Conservation (phyloP, 2,113 vertebrate genomes). For the Loxodonta africana region DNA sequence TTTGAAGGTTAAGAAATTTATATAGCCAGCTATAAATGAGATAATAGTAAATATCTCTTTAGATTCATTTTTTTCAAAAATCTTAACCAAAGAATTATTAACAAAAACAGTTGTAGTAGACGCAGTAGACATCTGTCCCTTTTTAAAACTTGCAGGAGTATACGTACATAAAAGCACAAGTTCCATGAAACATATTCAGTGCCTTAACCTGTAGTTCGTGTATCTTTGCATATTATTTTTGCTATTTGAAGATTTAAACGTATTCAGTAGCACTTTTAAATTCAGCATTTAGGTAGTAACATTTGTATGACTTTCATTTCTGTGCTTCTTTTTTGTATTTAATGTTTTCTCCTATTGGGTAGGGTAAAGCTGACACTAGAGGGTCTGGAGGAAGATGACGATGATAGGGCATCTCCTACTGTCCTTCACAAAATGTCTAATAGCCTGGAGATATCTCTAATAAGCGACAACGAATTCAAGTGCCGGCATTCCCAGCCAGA, state of each 20-base stretch:
- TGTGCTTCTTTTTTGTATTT: slow-evolving; percentile 20
- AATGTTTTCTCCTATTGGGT: slow-evolving; percentile 59
- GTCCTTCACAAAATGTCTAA: slow-evolving; percentile 93
- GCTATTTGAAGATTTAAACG: neutral
- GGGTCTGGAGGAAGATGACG: slow-evolving; percentile 93
- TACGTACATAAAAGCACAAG: neutral
- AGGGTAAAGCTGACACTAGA: slow-evolving; percentile 96
- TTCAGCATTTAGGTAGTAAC: neutral
- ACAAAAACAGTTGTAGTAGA: neutral
- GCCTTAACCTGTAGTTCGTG: neutral
- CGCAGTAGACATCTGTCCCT: neutral
- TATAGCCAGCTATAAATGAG: neutral
- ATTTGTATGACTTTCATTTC: slow-evolving; percentile 23
- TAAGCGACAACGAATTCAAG: slow-evolving; percentile 92
- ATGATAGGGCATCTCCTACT: slow-evolving; percentile 86
- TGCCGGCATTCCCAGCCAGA: slow-evolving; percentile 97
- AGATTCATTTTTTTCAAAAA: neutral
- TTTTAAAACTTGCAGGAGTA: slow-evolving; percentile 48
- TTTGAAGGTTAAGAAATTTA: neutral
- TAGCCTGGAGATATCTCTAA: slow-evolving; percentile 94
- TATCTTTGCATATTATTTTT: slow-evolving; percentile 23
- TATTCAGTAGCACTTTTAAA: neutral
- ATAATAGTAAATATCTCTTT: neutral
- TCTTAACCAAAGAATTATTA: neutral
- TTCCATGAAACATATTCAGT: slow-evolving; percentile 14